Conservation (phyloP, 2,113 vertebrate genomes). For the Charadrius vociferus region DNA sequence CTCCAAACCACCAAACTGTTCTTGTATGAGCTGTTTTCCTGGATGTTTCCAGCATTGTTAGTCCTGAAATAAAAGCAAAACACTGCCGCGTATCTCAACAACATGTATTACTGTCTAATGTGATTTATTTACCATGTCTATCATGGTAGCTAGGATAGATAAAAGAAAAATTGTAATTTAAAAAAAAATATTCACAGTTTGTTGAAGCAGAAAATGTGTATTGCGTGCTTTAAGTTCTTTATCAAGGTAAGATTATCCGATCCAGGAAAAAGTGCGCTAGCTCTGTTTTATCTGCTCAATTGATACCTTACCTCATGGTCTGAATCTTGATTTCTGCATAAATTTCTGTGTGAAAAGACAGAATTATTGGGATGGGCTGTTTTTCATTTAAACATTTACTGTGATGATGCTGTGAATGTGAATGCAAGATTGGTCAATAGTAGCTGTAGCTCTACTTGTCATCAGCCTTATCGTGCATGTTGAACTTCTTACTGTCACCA, state of each 20-base stretch:
- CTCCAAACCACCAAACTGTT: constrained; percentile 83
- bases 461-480: not conserved
- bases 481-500: not conserved
- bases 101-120: not conserved
- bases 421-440: not conserved
- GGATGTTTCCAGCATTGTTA: constrained; percentile 81
- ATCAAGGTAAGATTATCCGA: not conserved
- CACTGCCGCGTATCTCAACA: constrained; percentile 75
- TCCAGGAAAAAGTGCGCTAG: not conserved
- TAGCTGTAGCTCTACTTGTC: not conserved
- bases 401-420: not conserved
- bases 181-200: not conserved
- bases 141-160: not conserved
- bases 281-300: not conserved
- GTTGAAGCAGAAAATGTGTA: not conserved
- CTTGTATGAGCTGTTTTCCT: constrained; percentile 82
- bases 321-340: not conserved
- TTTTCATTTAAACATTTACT: not conserved
- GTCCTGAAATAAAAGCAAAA: constrained; percentile 86
- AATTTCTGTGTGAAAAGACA: not conserved
- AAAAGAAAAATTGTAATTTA: not conserved
- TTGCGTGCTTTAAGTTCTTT: not conserved
- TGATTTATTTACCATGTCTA: constrained; percentile 18
- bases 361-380: accelerated
- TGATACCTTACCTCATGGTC: not conserved